Base-by-base conservation (phyloP, 2,888 invertebrate genomes). In the Acholoe squamosa region DNA sequence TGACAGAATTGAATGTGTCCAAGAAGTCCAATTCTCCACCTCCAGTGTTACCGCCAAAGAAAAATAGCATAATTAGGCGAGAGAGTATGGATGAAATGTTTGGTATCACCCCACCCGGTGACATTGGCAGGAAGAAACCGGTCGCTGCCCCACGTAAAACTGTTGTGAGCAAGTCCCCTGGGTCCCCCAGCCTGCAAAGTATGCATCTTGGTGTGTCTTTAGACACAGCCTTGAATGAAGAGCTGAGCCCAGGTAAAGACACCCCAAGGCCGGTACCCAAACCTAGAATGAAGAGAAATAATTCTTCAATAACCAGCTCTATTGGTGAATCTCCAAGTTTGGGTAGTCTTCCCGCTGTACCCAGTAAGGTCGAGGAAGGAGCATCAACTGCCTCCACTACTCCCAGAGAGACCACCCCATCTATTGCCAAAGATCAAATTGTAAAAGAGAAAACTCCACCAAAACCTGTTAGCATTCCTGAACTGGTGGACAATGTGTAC, bases 81-180 rank as follows among this genome's bases (percentile, higher is more conserved):
- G 19, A 54, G 28, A 54, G 56, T 28, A 7, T 54, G 16, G 52
- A 86, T 86, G 86, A 86, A 31, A 86, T 86, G 25, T 86, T 86
- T 0, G 86, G 86, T 51, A 86, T 86, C 22, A 28, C 52, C 19
- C 52, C 86, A 28, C 25, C 52, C 28, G 1, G 0, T 19, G 86
- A 54, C 0, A 12, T 16, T n/a, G 54, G 54, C 0, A 22, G 5
- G 25, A 86, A 86, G 86, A 86, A 54, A 28, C 86, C 86, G n/a
- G 25, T 86, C 14, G 52, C 86, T 0, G 86, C 86, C 25, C 86
- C 86, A n/a, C 52, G 86, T 12, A 86, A 28, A 51, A 84, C 84
- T 5, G 43, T 43, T 77, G 3, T 12, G 19, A 51, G 5, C 19
- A 84, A 84, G n/a, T 52, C 84, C 0, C n/a, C 54, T n/a, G 43